These are phyloP conservation scores for Drymonia ruficornis DNA, from an alignment of 2,888 invertebrate species.

Conservation along the genomic window DNA sequence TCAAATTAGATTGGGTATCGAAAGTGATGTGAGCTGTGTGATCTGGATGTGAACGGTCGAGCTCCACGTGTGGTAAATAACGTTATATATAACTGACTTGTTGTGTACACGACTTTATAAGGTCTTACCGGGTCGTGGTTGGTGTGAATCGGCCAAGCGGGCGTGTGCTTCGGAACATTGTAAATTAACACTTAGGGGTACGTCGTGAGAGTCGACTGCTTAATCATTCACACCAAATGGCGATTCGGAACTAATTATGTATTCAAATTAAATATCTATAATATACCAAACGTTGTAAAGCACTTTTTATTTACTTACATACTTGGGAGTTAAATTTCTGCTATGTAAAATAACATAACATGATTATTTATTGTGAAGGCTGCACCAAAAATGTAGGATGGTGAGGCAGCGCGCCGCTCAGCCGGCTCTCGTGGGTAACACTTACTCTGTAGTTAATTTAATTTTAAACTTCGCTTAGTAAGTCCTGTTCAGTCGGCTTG, in stretches of 20 bases:
- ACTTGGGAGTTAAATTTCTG: constrained; percentile 55
- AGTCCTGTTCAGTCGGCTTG: constrained; percentile 75
- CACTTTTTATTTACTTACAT: constrained; percentile 57
- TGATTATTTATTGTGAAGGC: constrained; percentile 64
- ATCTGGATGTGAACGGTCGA: constrained; percentile 56
- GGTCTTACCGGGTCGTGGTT: constrained; percentile 8
- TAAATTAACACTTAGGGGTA: constrained; percentile 40
- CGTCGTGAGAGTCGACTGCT: constrained; percentile 34
- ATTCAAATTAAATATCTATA: constrained; percentile 46
- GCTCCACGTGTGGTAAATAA: constrained; percentile 47
- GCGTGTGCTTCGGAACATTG: constrained; percentile 36
- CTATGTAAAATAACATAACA: constrained; percentile 52
- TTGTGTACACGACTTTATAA: constrained; percentile 19
- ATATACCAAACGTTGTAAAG: constrained; percentile 41
- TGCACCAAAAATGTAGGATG: constrained; percentile 57
- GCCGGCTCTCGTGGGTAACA: constrained; percentile 40
- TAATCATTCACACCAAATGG: constrained; percentile 29
- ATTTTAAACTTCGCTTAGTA: constrained; percentile 78
- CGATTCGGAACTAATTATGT: constrained; percentile 37
- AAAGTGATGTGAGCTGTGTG: constrained; percentile 70
- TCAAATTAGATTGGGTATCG: constrained; percentile 81
- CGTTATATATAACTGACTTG: constrained; percentile 28
- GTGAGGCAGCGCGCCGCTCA: constrained; percentile 36
- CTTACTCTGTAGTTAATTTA: constrained; percentile 66
- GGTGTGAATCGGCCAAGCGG: constrained; percentile 10